Percentiles rank a stretch among this genome's conserved stretches.
Conservation (phyloP, 2,888 invertebrate genomes). For the Unio delphinus region DNA sequence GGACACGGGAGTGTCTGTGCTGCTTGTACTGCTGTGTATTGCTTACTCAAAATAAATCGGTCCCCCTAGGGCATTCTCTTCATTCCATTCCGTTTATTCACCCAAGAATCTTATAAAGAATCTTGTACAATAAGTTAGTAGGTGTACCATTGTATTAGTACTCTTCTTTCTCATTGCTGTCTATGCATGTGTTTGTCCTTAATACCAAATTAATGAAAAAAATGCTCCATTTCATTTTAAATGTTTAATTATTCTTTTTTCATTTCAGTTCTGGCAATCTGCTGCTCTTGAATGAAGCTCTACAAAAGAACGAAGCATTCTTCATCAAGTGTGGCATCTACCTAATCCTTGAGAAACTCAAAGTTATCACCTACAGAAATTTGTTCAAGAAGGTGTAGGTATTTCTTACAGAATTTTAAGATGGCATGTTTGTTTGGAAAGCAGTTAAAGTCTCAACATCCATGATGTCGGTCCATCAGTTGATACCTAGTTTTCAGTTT, state of each 20-base stretch:
- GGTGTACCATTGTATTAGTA: no score
- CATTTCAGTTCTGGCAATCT: conserved; percentile 83
- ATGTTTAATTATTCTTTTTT: conserved; percentile 8
- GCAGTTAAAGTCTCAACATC: background rate
- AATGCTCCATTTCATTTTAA: background rate
- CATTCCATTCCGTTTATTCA: no score
- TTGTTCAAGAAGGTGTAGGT: conserved; percentile 91
- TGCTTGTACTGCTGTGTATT: no score
- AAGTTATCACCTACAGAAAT: conserved; percentile 95
- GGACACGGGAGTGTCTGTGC: no score
- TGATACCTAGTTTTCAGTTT: no score
- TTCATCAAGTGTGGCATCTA: conserved; percentile 98
- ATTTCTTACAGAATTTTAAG: conserved; percentile 1
- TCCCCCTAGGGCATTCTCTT: no score
- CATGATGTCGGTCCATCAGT: no score
- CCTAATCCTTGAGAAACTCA: conserved; percentile 95
- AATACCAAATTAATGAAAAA: background rate
- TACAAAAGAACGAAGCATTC: conserved; percentile 89
- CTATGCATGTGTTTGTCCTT: background rate
- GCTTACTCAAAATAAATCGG: no score
- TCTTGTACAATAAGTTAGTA: no score
- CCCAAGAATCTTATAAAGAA: no score
- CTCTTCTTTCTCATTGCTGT: no score
- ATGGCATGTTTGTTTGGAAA: background rate
- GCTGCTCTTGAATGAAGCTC: conserved; percentile 84